These are phyloP conservation scores for Lasiurus cinereus DNA, from an alignment of 2,113 vertebrate species.

Conservation along the genomic window DNA sequence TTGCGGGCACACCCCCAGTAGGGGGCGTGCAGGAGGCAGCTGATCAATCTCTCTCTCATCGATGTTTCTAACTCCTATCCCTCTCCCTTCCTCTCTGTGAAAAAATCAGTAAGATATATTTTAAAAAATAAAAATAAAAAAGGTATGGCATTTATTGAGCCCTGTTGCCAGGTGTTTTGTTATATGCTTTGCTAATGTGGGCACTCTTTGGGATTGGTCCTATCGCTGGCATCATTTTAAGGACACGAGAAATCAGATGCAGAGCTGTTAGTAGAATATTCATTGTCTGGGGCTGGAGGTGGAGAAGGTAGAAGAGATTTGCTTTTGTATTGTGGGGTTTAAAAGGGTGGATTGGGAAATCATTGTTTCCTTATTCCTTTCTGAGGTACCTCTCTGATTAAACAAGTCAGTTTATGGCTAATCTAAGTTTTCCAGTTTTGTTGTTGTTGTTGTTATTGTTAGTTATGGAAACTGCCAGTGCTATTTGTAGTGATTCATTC, in stretches of 20 bases:
- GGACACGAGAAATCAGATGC: background rate
- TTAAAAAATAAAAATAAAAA: background rate
- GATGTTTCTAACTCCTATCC: no score
- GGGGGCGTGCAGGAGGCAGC: no score
- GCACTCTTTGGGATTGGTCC: background rate
- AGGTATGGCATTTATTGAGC: background rate
- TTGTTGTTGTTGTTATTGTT: background rate
- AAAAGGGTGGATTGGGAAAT: background rate
- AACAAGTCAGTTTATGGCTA: background rate
- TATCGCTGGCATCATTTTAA: background rate
- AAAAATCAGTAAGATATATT: no score
- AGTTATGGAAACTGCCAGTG: background rate
- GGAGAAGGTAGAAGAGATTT: background rate
- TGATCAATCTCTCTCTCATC: no score
- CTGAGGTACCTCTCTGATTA: no score
- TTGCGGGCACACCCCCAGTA: no score
- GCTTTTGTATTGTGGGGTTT: background rate
- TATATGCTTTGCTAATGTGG: background rate
- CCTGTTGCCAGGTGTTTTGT: background rate
- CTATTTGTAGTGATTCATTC: background rate
- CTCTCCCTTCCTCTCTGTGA: no score
- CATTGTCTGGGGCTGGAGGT: background rate
- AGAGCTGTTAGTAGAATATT: background rate
- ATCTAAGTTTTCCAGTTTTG: background rate
- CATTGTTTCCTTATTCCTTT: slow-evolving; percentile 5